Base-by-base conservation (phyloP, 2,113 vertebrate species). In the Clarias magur region DNA sequence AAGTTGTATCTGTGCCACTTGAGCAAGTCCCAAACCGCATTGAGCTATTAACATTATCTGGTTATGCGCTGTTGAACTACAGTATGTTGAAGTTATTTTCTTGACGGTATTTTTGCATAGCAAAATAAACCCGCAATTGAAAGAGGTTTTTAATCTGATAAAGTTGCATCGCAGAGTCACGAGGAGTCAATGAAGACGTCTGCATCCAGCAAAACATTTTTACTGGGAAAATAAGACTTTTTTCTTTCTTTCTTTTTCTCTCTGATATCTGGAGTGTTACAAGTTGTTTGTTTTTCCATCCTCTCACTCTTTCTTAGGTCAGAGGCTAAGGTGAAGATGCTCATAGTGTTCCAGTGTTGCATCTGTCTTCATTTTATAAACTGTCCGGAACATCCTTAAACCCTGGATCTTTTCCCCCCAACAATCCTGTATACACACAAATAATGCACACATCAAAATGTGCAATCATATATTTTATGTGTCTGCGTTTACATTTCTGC, bases 361-460 rank as follows among this genome's bases (percentile, higher is more conserved):
- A 70, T 95, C 92, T 89, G 85, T 95, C 93, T 94, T 94, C 92
- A 94, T 94, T 93, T 81, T 80, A 57, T 56, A 4, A 93, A 92
- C 90, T 85, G 91, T 93, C 93, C 94, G 91, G 93, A 93, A 93
- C 90, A 80, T 91, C 91, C 91, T 94, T 94, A 94, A 85, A 88
- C 83, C 70, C 90, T 91, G 91, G 90, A 89, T 27, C 76, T 53
- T 16, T 8, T 5, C 53, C 76, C 53, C 86, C 63, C n/a, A 85
- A 79, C 57, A 86, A 57, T 82, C 21, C 67, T 30, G 57, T 34
- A n/a, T 42, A 85, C 54, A 87, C 60, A 80, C 27, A 88, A 42
- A 78, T 72, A 56, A 72, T 27, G 19, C 30, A 19, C 10, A 5
- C 65, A 68, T 65, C 11, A 65, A 65, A 65, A 65, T 65, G 11